A percentile compares a stretch with the other conserved stretches of the same genome.
Evolutionary conservation across 2,113 vertebrate species (phyloP).

Genomic region (Struthidea cinerea): DNA sequence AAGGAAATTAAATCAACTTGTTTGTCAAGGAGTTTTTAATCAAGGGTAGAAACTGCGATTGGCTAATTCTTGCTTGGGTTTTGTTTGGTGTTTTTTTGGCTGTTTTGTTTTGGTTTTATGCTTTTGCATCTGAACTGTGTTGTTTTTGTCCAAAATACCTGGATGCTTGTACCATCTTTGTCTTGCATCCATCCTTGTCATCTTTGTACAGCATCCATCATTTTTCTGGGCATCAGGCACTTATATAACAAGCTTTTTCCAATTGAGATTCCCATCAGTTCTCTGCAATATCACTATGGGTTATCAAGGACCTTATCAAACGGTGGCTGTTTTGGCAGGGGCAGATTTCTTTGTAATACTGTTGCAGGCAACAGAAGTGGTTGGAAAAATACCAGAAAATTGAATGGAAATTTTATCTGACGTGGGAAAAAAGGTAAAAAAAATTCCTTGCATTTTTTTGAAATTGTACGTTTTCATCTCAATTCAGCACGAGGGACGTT

Average conservation of each 20-base stretch:
- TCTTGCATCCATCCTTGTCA: background rate
- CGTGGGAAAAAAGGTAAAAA: background rate
- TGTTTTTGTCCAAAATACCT: background rate
- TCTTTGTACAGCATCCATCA: background rate
- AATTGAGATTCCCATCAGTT: background rate
- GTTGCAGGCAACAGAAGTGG: background rate
- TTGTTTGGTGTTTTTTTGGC: background rate
- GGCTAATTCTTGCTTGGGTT: background rate
- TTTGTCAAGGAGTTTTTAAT: background rate
- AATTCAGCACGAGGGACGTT: accelerated
- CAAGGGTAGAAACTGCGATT: background rate
- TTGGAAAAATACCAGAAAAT: background rate
- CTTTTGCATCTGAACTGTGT: background rate
- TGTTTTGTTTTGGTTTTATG: background rate
- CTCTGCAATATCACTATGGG: background rate
- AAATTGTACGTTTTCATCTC: background rate
- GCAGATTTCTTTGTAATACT: background rate
- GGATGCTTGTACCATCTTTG: background rate
- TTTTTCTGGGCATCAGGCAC: background rate
- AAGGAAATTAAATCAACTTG: background rate
- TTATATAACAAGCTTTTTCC: background rate
- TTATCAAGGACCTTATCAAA: background rate
- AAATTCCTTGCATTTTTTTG: accelerated
- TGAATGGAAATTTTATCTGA: background rate
- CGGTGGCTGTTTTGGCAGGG: background rate